These are phyloP conservation scores for Poecilia latipinna DNA, from an alignment of 2,113 vertebrate genomes.

Conservation along the genomic window DNA sequence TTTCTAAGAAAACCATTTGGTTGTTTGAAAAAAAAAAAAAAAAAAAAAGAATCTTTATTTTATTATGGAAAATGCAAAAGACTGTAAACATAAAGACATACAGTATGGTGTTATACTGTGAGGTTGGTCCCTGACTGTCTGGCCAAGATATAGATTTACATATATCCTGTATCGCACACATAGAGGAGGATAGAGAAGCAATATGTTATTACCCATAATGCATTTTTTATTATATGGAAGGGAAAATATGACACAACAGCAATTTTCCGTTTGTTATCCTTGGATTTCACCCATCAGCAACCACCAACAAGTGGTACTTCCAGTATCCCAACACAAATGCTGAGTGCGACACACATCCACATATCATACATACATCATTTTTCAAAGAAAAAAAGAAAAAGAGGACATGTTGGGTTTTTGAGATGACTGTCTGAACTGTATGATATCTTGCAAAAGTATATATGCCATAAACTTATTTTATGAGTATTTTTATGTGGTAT, in stretches of 20 bases:
- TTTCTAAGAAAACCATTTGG: background rate
- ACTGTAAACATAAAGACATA: background rate
- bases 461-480: no score
- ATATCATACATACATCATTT: background rate
- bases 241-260: background rate
- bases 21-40: background rate
- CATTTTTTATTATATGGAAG: background rate
- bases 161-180: background rate
- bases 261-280: background rate
- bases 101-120: background rate
- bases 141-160: background rate
- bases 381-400: background rate
- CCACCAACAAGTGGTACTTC: constrained; percentile 5
- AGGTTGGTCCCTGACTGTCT: background rate
- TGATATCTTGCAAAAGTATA: no score
- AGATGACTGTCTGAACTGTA: no score
- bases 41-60: background rate
- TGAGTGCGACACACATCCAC: background rate
- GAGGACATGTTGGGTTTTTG: no score
- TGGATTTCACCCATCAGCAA: background rate
- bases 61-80: background rate
- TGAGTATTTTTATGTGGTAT: no score
- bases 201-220: background rate
- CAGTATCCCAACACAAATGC: background rate
- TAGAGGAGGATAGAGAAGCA: background rate